Evolutionary conservation across 2,888 invertebrate species (phyloP).

Genomic region (Archips xylosteana): DNA sequence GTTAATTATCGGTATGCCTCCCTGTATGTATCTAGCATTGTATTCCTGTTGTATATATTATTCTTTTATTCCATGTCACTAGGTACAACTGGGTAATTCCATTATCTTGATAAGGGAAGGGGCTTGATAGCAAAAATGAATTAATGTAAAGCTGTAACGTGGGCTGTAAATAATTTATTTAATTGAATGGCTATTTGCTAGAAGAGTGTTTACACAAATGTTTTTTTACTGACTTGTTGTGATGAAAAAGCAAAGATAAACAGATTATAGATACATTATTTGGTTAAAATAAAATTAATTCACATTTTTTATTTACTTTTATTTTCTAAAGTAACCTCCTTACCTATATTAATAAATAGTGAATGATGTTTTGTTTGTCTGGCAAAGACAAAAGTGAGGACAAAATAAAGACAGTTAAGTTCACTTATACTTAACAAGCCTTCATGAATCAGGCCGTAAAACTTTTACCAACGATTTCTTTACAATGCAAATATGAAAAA

Average conservation of each 20-base stretch:
- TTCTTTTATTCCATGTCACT: constrained; percentile 35
- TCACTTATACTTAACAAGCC: too few relatives aligned
- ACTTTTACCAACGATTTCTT: neutral
- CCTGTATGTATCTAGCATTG: constrained; percentile 28
- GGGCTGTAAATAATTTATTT: constrained; percentile 39
- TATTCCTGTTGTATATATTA: constrained; percentile 35
- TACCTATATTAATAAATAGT: too few relatives aligned
- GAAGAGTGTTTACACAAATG: constrained; percentile 29
- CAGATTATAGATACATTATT: constrained; percentile 32
- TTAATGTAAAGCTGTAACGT: constrained; percentile 24
- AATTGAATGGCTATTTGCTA: constrained; percentile 35
- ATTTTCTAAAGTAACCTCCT: neutral
- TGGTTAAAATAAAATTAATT: constrained; percentile 35
- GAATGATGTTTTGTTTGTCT: too few relatives aligned
- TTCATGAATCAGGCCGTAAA: too few relatives aligned
- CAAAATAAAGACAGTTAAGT: too few relatives aligned
- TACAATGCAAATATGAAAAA: neutral
- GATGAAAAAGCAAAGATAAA: constrained; percentile 31
- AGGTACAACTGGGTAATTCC: constrained; percentile 34
- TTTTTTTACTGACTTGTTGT: constrained; percentile 39
- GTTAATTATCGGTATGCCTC: constrained; percentile 24
- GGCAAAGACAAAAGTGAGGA: too few relatives aligned
- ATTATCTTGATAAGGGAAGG: constrained; percentile 28
- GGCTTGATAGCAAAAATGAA: constrained; percentile 29
- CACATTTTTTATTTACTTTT: constrained; percentile 26